Conservation (phyloP, 2,113 vertebrate species). For the Albula goreensis region DNA sequence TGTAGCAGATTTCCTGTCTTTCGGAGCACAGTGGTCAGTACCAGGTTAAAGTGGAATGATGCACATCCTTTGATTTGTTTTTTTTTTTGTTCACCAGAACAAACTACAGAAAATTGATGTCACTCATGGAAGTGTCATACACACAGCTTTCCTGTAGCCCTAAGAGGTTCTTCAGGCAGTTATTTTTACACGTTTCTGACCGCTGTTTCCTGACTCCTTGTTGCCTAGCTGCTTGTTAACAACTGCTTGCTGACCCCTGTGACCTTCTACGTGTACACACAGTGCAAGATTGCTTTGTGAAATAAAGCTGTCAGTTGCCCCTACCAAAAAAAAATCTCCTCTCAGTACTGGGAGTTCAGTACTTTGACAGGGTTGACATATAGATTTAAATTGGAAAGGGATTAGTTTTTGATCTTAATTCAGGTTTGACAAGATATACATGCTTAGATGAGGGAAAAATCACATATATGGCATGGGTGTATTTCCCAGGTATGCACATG, state of each 20-base stretch:
- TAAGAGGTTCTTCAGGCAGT: slow-evolving; percentile 21
- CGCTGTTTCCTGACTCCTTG: slow-evolving; percentile 43
- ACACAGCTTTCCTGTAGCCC: background rate
- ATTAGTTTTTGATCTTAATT: slow-evolving; percentile 96
- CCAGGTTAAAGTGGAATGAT: background rate
- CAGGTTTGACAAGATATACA: slow-evolving; percentile 88
- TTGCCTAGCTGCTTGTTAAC: slow-evolving; percentile 54
- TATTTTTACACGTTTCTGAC: slow-evolving; percentile 44
- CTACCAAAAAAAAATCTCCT: slow-evolving; percentile 88
- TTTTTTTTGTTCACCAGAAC: background rate
- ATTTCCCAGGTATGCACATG: slow-evolving; percentile 2
- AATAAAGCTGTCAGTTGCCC: slow-evolving; percentile 98
- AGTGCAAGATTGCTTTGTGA: slow-evolving; percentile 97
- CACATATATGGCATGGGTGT: background rate
- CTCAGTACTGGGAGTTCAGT: slow-evolving; percentile 82
- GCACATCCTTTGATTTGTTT: background rate
- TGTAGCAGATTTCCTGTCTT: background rate
- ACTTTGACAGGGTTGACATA: slow-evolving; percentile 94
- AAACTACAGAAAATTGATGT: background rate
- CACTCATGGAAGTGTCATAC: background rate
- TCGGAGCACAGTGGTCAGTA: background rate
- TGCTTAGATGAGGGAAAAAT: background rate
- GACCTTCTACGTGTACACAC: slow-evolving; percentile 86
- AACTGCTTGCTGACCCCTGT: slow-evolving; percentile 81
- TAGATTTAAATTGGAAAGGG: slow-evolving; percentile 94